phyloP scores from a whole-genome alignment of 2,888 invertebrate genomes.

The Philereme vetulata region DNA sequence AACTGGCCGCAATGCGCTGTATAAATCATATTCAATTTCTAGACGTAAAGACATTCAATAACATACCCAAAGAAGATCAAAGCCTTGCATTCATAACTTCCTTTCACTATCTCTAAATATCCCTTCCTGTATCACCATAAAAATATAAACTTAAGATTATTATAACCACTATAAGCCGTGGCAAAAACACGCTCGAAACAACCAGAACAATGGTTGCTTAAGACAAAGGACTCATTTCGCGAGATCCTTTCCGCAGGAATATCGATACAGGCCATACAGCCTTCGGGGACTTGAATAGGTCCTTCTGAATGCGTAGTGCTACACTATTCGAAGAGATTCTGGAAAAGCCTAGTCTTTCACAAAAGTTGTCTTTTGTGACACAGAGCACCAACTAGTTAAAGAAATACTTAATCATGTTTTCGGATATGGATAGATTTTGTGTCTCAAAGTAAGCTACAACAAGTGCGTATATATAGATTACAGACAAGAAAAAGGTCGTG shows the following conservation, averaged over 20 bases:
- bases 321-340: constrained; percentile 12
- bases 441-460: too few species aligned
- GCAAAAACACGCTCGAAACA: constrained; percentile 29
- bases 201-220: constrained; percentile 45
- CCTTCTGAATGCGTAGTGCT: constrained; percentile 13
- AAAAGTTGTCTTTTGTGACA: not conserved
- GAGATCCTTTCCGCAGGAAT: constrained; percentile 41
- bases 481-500: too few species aligned
- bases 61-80: too few species aligned
- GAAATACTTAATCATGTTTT: too few species aligned
- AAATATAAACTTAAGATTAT: constrained; percentile 26
- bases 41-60: too few species aligned
- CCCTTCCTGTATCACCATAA: constrained; percentile 24
- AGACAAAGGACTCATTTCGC: constrained; percentile 57
- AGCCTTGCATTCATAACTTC: not conserved
- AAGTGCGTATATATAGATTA: too few species aligned
- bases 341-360: not conserved
- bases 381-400: too few species aligned
- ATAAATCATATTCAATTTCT: too few species aligned
- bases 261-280: constrained; percentile 34
- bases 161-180: constrained; percentile 20
- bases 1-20: too few species aligned
- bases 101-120: constrained; percentile 11
- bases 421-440: too few species aligned
- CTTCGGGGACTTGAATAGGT: constrained; percentile 21